Evolutionary conservation across 2,113 vertebrate species (phyloP), one percentile per base, ranked within the genome.

Genomic region (Gallinago jamesoni): DNA sequence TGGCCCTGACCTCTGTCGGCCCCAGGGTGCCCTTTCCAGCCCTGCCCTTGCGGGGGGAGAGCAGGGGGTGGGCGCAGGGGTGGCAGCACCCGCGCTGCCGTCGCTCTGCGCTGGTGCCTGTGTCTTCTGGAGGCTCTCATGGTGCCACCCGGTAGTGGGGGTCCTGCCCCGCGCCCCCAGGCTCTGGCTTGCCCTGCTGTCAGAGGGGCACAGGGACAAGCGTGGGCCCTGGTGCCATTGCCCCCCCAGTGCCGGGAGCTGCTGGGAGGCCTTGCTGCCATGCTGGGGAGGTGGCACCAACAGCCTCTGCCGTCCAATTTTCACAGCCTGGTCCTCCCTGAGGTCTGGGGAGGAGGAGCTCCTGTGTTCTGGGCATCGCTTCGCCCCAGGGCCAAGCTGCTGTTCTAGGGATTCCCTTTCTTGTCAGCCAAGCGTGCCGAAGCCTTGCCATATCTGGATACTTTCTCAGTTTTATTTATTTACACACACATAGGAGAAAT

Each of bases 201-300:
- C 0, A 1, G 47, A 67, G 77, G 45, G 0, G 8, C 0, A 4
- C 28, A 45, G 78, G 52, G 1, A 24, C 33, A 7, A 5, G n/a
- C 3, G 3, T 22, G 55, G 47, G n/a, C 28, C n/a, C 23, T 0
- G 4, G 41, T 35, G 56, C 52, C 2, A 0, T 45, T 5, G 1
- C 39, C 37, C 52, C 53, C 5, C 78, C 0, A 1, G 52, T 37
- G 87, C 48, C 2, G 3, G 23, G 66, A 33, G 73, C 66, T 64
- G 50, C 50, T 31, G 45, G 64, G 66, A 77, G 63, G 43, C 66
- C 41, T 63, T 16, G 35, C 25, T 37, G 48, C 78, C 33, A 25
- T 18, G 47, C 47, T 19, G 39, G 47, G 48, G 13, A 9, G 7
- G 21, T 39, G 4, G 27, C 9, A 30, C 35, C 20, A 1, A 25